Conservation (phyloP, 2,113 vertebrate species). For the Paradisaea rubra region DNA sequence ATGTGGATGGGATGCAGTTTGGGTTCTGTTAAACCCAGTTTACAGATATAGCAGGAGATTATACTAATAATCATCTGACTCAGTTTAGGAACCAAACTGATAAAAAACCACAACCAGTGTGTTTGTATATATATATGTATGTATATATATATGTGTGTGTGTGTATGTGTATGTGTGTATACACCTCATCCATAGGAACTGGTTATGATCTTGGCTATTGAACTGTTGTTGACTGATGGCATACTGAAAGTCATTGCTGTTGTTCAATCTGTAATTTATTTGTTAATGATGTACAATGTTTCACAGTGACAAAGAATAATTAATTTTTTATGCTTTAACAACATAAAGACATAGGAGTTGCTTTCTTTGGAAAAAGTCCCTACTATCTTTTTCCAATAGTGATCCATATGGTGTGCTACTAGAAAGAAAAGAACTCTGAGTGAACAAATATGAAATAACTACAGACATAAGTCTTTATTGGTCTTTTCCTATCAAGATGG, state of each 20-base stretch:
- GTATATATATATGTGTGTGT: rapidly evolving
- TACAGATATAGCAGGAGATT: not conserved
- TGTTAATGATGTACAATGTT: not conserved
- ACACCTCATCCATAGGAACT: too few species aligned
- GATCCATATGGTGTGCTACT: not conserved
- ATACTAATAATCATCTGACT: too few species aligned
- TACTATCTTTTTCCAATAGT: not conserved
- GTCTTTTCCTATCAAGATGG: not conserved
- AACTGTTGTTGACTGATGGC: not conserved
- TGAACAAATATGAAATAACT: not conserved
- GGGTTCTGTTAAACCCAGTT: not conserved
- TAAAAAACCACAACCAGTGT: not conserved
- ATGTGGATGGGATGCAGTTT: not conserved
- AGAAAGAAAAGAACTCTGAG: not conserved
- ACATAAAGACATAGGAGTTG: not conserved
- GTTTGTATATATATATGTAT: rapidly evolving
- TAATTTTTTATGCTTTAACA: not conserved
- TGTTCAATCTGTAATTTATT: not conserved
- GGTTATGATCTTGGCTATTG: not conserved
- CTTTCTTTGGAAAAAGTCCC: not conserved
- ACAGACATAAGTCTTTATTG: not conserved
- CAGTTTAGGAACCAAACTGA: not conserved
- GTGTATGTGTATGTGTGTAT: not conserved
- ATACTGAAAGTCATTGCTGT: rapidly evolving
- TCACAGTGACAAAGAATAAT: not conserved